Percentiles rank a stretch among this genome's conserved stretches.
phyloP scores from a whole-genome alignment of 1,140 invertebrate genomes.

The Trypoxylus dichotomus region DNA sequence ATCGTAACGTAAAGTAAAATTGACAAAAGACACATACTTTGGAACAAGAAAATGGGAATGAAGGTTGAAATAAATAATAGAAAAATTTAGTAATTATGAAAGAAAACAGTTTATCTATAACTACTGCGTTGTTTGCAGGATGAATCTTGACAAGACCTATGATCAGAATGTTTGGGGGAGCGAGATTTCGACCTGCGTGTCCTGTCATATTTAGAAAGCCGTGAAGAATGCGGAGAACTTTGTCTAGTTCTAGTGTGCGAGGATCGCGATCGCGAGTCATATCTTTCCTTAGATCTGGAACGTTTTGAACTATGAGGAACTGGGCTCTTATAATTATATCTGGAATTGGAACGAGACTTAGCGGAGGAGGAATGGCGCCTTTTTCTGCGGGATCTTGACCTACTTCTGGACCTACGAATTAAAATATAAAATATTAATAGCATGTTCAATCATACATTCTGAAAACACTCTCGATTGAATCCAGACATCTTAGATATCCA shows the following conservation, averaged over 20 bases:
- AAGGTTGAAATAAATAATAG: no score
- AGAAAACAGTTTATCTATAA: background rate
- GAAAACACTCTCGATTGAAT: no score
- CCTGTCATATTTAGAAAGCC: background rate
- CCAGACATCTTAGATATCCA: no score
- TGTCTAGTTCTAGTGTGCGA: background rate
- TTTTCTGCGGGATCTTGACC: background rate
- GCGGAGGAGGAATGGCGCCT: background rate
- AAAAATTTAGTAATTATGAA: no score
- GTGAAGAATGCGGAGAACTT: background rate
- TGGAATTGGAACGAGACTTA: background rate
- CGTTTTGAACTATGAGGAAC: background rate
- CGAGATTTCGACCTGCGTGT: background rate
- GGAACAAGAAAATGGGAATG: no score
- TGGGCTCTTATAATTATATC: background rate
- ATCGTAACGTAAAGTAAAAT: no score
- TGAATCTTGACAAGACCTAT: background rate
- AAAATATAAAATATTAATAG: background rate
- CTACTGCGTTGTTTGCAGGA: background rate
- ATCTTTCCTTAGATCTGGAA: constrained; percentile 11
- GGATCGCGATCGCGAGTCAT: background rate
- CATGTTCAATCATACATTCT: no score
- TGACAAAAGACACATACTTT: no score
- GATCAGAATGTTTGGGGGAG: background rate
- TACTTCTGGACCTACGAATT: background rate